Conservation (phyloP, 2,113 vertebrate genomes). For the Muscicapa adusta region DNA sequence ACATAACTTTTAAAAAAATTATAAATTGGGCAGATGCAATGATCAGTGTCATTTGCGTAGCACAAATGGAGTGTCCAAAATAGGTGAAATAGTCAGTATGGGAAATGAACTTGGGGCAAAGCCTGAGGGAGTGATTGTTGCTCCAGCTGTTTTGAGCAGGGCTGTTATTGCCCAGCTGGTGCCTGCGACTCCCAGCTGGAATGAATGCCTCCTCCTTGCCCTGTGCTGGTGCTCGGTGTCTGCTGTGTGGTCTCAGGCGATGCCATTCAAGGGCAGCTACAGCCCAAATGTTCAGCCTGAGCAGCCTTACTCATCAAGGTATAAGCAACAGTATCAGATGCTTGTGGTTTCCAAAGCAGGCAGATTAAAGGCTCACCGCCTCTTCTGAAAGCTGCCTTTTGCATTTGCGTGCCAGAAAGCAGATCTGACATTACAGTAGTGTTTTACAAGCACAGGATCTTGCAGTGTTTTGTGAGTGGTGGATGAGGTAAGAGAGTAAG, state of each 20-base stretch:
- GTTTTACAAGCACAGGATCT: not conserved
- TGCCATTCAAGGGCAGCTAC: conserved; percentile 44
- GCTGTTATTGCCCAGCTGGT: conserved; percentile 24
- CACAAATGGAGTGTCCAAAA: conserved; percentile 5
- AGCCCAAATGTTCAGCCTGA: conserved; percentile 23
- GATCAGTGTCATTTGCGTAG: not conserved
- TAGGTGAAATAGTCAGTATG: conserved; percentile 25
- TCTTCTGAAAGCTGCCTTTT: not conserved
- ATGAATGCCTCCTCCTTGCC: not conserved
- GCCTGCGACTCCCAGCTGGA: not conserved
- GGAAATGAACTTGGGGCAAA: not conserved
- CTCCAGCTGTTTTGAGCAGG: conserved; percentile 59
- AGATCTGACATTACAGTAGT: not conserved
- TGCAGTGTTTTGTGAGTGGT: conserved; percentile 3
- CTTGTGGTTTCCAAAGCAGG: conserved; percentile 41
- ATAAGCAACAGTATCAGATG: not conserved
- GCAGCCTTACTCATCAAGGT: conserved; percentile 42
- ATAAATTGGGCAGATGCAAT: not conserved
- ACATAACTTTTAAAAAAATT: not conserved
- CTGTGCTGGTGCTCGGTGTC: not conserved
- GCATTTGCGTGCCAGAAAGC: not conserved
- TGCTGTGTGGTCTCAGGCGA: not conserved
- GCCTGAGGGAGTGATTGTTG: conserved; percentile 29
- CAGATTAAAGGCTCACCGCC: conserved; percentile 36
- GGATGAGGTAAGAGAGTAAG: conserved; percentile 47